Evolutionary conservation across 2,888 invertebrate genomes (phyloP), one percentile per base, ranked within the genome.

Genomic region (Cheilosia pagana): DNA sequence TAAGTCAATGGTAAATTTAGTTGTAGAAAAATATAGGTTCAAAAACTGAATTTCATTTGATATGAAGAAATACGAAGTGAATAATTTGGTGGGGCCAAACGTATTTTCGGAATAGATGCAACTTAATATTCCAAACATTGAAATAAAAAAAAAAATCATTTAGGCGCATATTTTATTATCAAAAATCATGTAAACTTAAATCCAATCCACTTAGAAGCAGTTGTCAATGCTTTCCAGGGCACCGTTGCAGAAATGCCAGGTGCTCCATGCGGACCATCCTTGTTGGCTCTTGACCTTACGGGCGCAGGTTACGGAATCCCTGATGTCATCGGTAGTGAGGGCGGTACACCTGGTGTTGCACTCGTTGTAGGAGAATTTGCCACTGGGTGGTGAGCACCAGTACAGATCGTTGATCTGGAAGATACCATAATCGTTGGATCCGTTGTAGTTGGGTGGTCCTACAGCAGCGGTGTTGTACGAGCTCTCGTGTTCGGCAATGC

Each of bases 361-460:
- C 7, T 88, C 90, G 57, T 92, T 92, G 82, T 89, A 87, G 52
- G 89, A 89, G 74, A 86, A 87, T 43, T 86, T 86, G 21, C 89
- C 88, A 67, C 88, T 89, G 31, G 78, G 77, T 31, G 90, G 89
- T 0, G 87, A 87, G 83, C 92, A 92, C 92, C 92, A 92, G 82
- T 87, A 92, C 21, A 88, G 89, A 87, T 92, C 90, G 81, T 92
- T 92, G 59, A 92, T 91, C 87, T 92, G 92, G 86, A 92, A 92
- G 50, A 92, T 87, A 28, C 92, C 92, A 82, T 89, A 92, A 86
- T 93, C 93, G 45, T 87, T 87, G 31, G 91, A 91, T 0, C 94
- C 93, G 87, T 94, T 93, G 2, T 86, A 87, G 87, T 94, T 93
- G 0, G 91, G 88, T 19, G 88, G 90, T 0, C 93, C 93, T 41